Evolutionary conservation across 92 coral and sea anemone genomes (phyloP), one percentile per base, ranked within the genome.

Genomic region (Actinernus sp.): DNA sequence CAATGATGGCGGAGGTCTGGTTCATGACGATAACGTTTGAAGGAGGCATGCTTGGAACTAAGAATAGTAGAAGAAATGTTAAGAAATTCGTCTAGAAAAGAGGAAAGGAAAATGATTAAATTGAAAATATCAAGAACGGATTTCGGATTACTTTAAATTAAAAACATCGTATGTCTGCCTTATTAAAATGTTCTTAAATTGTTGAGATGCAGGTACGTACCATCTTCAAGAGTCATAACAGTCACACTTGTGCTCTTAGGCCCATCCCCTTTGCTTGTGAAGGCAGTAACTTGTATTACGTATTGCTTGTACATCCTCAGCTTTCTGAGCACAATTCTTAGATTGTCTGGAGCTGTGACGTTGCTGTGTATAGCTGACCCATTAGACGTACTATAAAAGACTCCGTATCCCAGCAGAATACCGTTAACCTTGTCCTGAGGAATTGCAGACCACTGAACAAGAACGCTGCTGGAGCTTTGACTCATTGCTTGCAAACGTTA

Each of bases 1-100:
- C n/a, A 13, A 66, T 49, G 49, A 61, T 66, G 14, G 63, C 23
- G 25, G 74, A 51, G 21, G 62, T 34, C 50, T 33, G 55, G 63
- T 33, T 51, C 7, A 50, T 17, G 22, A 25, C 61, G 7, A 36
- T 31, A 3, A 66, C 25, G 32, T 49, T 50, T n/a, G 26, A 26
- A 3, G 74, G 74, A 19, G 63, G 14, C 0, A 36, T 43, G 5
- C 1, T 4, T 0, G 74, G 74, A 10, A 10, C 71, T 46, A 9
- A 20, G 47, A 31, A 20, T 0, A 3, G 59, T 21, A 58, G 34
- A 37, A 7, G 26, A 54, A 52, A 21, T 21, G 13, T 21, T 18
- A 52, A 12, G 4, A 1, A 18, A 22, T n/a, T 1, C 20, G 30
- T 1, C 19, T 26, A 7, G 30, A n/a, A n/a, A n/a, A n/a, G n/a